Evolutionary conservation across 2,113 vertebrate genomes (phyloP).

Genomic region (Sinocyclocheilus anophthalmus): DNA sequence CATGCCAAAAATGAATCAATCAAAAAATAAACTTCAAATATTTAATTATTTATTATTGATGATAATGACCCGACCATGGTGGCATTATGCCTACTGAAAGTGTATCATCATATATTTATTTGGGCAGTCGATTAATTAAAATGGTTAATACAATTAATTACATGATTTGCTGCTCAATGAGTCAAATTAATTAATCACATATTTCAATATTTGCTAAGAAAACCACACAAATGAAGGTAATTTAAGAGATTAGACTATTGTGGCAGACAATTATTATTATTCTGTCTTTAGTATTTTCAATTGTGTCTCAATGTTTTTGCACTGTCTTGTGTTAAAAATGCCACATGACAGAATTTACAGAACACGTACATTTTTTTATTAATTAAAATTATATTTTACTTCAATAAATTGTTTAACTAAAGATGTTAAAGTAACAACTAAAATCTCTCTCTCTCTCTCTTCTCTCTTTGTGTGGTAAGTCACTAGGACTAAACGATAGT

Average conservation of each 20-base stretch:
- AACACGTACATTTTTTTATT: neutral
- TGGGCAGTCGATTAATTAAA: neutral
- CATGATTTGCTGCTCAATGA: neutral
- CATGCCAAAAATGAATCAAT: conserved; percentile 9
- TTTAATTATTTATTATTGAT: neutral
- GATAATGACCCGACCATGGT: neutral
- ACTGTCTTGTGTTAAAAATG: neutral
- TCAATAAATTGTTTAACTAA: too few species aligned
- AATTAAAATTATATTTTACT: neutral
- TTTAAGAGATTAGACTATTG: neutral
- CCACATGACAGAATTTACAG: neutral
- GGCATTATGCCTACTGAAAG: neutral
- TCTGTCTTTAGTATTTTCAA: too few species aligned
- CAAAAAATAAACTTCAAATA: neutral
- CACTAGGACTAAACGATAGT: neutral
- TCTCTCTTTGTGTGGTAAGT: too few species aligned
- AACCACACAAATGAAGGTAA: neutral
- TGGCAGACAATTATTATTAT: neutral
- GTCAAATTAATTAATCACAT: neutral
- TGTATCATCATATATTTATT: neutral
- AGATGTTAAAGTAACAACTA: neutral
- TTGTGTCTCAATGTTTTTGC: too few species aligned
- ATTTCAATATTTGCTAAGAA: neutral
- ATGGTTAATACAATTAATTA: neutral
- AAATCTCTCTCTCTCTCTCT: too few species aligned